A percentile compares a stretch with the other conserved stretches of the same genome.
These are phyloP conservation scores for Drosophila erecta DNA, from an alignment of 1,140 invertebrate genomes.

Conservation along the genomic window DNA sequence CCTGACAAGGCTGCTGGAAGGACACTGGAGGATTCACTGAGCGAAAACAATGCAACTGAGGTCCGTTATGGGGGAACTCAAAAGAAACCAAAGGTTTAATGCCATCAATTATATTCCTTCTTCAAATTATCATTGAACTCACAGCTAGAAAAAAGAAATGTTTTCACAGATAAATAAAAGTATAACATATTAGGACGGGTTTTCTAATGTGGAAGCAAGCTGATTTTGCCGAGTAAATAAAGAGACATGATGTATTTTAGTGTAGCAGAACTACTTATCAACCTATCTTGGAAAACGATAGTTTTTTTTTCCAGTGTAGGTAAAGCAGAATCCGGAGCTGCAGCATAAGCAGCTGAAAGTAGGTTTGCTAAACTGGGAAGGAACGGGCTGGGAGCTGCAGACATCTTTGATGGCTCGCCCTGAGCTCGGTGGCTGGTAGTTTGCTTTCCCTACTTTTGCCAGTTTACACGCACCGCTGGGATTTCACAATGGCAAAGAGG, in stretches of 20 bases:
- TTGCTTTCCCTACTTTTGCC: constrained; percentile 79
- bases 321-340: constrained; percentile 27
- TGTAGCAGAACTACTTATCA: too few relatives aligned
- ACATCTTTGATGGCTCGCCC: constrained; percentile 46
- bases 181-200: too few relatives aligned
- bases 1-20: constrained; percentile 1
- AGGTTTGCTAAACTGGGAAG: not conserved
- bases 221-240: too few relatives aligned
- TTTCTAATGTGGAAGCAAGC: too few relatives aligned
- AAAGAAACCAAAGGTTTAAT: not conserved
- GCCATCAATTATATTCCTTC: too few relatives aligned
- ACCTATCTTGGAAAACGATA: not conserved
- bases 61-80: too few relatives aligned
- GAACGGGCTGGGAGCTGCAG: constrained; percentile 19
- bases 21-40: constrained; percentile 9
- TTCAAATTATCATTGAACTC: too few relatives aligned
- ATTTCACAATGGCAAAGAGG: constrained; percentile 79
- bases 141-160: too few relatives aligned
- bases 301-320: constrained; percentile 7
- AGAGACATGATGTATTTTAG: too few relatives aligned
- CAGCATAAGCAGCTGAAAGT: constrained; percentile 33
- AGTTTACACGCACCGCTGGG: constrained; percentile 82
- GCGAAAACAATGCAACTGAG: not conserved
- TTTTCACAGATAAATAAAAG: too few relatives aligned
- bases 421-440: constrained; percentile 34